Percentiles rank a stretch among this genome's conserved stretches.
Conservation (phyloP, 2,888 invertebrate genomes). For the Teleogryllus oceanicus region DNA sequence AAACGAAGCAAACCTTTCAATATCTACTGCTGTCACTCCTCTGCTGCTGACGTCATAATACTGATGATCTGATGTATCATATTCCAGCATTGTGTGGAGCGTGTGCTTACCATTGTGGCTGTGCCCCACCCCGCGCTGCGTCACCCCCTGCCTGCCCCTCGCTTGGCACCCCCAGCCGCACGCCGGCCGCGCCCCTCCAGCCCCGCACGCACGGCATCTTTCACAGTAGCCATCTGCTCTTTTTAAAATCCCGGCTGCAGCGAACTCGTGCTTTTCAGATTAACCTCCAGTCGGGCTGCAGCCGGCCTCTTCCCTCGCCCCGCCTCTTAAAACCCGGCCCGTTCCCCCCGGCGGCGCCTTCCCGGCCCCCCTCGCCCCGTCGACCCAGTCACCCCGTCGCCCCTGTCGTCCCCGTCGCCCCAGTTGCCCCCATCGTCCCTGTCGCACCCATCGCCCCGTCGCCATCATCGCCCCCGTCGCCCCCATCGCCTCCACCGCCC, state of each 20-base stretch:
- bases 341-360: not conserved
- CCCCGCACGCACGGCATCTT: constrained; percentile 3
- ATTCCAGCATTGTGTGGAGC: constrained; percentile 30
- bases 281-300: constrained; percentile 26
- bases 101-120: constrained; percentile 22
- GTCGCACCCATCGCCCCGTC: too few species aligned
- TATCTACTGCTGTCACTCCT: constrained; percentile 3
- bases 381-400: too few species aligned
- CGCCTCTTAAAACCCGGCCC: too few species aligned
- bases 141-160: constrained; percentile 20
- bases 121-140: not conserved
- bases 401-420: too few species aligned
- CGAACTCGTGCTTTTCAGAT: constrained; percentile 32
- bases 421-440: too few species aligned
- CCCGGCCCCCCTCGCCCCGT: not conserved
- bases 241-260: constrained; percentile 30
- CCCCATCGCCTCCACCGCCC: too few species aligned
- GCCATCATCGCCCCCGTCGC: too few species aligned
- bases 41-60: constrained; percentile 27
- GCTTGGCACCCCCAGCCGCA: constrained; percentile 12
- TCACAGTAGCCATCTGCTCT: constrained; percentile 31
- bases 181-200: constrained; percentile 18
- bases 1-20: constrained; percentile 7
- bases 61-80: constrained; percentile 33
- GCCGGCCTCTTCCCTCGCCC: not conserved